A percentile compares a stretch with the other conserved stretches of the same genome.
Conservation (phyloP, 2,113 vertebrate species). For the Nycticorax nycticorax region DNA sequence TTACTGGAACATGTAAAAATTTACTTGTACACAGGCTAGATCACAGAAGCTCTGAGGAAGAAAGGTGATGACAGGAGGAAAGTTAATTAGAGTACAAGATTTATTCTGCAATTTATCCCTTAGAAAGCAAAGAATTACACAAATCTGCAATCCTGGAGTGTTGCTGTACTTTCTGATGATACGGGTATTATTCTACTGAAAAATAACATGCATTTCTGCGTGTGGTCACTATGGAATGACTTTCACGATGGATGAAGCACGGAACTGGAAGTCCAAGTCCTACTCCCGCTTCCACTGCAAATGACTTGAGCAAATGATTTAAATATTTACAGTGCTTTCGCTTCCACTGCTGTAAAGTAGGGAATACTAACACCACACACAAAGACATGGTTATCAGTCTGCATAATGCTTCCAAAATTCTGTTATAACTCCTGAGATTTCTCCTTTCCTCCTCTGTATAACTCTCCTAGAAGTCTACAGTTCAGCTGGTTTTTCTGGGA, state of each 20-base stretch:
- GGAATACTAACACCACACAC: background rate
- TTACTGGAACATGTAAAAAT: background rate
- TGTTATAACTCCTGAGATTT: background rate
- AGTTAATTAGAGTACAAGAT: background rate
- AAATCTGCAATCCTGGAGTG: fast-evolving
- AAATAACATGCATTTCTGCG: fast-evolving
- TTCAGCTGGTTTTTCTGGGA: background rate
- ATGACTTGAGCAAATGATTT: background rate
- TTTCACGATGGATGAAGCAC: background rate
- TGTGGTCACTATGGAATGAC: background rate
- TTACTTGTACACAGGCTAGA: background rate
- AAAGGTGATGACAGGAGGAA: background rate
- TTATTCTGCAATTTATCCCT: background rate
- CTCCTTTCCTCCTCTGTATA: background rate
- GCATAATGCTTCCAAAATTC: background rate
- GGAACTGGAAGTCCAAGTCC: background rate
- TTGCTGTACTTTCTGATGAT: background rate
- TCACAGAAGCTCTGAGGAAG: background rate
- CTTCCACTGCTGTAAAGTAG: background rate
- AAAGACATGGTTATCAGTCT: background rate
- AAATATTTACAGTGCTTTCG: background rate
- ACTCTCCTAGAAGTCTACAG: background rate
- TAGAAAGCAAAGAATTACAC: background rate
- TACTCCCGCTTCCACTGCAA: background rate
- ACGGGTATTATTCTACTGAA: background rate